Conservation (phyloP, 2,797 vertebrate genomes). For the Hippopotamyrus pictus region DNA sequence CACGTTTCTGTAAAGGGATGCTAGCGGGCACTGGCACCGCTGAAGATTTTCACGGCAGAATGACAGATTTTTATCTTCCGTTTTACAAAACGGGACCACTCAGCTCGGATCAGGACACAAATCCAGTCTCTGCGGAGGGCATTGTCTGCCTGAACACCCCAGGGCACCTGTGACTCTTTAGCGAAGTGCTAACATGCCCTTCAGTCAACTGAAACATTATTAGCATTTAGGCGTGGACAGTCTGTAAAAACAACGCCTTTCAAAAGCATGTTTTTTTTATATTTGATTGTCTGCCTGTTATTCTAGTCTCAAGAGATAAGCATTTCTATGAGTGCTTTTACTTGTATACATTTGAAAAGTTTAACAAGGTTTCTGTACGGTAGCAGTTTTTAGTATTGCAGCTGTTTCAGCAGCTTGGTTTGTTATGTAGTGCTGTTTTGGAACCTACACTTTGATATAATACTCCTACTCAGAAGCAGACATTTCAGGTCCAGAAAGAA, state of each 20-base stretch:
- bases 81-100: constrained; percentile 11
- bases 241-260: neutral
- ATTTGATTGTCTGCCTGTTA: constrained; percentile 1
- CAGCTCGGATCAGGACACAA: constrained; percentile 12
- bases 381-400: neutral
- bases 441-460: neutral
- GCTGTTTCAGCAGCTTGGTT: neutral
- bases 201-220: constrained; percentile 1
- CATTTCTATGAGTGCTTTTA: neutral
- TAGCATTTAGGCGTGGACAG: neutral
- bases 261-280: constrained; percentile 2
- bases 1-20: neutral
- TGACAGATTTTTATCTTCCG: constrained; percentile 1
- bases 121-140: neutral
- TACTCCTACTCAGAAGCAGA: neutral
- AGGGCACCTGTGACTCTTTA: neutral
- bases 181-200: neutral
- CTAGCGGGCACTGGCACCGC: neutral
- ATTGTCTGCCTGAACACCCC: constrained; percentile 9
- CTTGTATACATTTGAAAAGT: neutral
- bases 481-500: neutral
- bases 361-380: neutral
- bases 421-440: neutral
- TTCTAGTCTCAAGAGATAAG: neutral
- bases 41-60: constrained; percentile 11